These are phyloP conservation scores for Euzetes globulus DNA, from an alignment of 2,888 invertebrate species.

Conservation along the genomic window DNA sequence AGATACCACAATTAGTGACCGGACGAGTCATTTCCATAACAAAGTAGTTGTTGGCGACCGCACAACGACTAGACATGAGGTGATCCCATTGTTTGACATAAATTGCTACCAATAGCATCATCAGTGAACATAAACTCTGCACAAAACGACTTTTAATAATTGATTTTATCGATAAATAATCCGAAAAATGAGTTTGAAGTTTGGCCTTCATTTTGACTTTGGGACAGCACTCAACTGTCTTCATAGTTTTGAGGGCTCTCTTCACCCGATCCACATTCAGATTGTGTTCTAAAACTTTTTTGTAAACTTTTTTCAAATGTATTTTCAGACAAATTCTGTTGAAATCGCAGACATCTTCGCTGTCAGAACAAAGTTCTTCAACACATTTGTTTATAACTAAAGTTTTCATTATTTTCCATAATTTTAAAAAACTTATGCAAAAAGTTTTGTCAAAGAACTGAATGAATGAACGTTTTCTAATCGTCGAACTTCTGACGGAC, in stretches of 20 bases:
- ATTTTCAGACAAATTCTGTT: background rate
- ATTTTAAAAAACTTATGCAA: background rate
- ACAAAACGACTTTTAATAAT: conserved; percentile 1
- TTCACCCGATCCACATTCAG: background rate
- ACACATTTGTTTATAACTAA: background rate
- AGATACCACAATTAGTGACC: conserved; percentile 70
- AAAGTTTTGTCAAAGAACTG: background rate
- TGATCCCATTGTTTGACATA: conserved; percentile 16
- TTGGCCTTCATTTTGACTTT: conserved; percentile 10
- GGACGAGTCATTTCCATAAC: conserved; percentile 81
- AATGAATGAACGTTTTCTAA: background rate
- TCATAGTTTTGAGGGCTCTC: background rate
- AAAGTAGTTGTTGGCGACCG: conserved; percentile 72
- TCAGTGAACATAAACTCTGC: conserved; percentile 5
- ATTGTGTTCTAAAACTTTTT: conserved; percentile 17
- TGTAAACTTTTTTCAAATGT: background rate
- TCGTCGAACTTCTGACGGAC: conserved; percentile 5
- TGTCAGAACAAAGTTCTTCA: background rate
- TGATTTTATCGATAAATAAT: background rate
- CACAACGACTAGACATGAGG: conserved; percentile 54
- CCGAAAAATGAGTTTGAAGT: background rate
- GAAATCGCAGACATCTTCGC: background rate
- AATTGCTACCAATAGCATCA: conserved; percentile 1
- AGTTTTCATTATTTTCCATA: conserved; percentile 14
- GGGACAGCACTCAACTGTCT: background rate